Conservation (phyloP, 2,797 vertebrate genomes). For the Lithobates pipiens region DNA sequence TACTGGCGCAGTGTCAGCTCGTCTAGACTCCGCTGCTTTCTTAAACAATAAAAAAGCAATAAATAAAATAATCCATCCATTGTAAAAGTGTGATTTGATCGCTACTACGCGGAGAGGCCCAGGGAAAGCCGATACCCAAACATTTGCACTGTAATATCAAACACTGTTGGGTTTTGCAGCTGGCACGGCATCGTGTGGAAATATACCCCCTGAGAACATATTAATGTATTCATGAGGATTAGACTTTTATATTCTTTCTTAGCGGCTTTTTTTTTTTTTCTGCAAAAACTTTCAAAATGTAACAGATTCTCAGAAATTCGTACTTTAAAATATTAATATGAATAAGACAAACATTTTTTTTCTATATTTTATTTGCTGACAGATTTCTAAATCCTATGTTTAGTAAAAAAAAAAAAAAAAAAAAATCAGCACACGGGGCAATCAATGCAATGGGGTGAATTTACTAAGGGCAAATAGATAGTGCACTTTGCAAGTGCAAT, state of each 20-base stretch:
- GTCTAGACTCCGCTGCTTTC: slow-evolving; percentile 59
- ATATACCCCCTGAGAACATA: slow-evolving; percentile 36
- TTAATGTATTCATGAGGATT: slow-evolving; percentile 29
- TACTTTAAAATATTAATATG: neutral
- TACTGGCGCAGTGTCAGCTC: slow-evolving; percentile 45
- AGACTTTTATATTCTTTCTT: neutral
- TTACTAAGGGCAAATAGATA: too few relatives aligned
- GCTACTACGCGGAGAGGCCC: slow-evolving; percentile 37
- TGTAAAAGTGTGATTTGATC: slow-evolving; percentile 51
- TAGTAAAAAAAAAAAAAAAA: too few relatives aligned
- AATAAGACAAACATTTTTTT: neutral
- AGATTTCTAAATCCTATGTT: too few relatives aligned
- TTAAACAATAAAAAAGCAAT: slow-evolving; percentile 58
- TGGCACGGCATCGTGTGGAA: slow-evolving; percentile 13
- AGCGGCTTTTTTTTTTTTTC: neutral
- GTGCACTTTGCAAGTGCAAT: too few relatives aligned
- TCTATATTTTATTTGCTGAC: neutral
- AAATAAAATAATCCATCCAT: slow-evolving; percentile 58
- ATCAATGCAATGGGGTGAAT: too few relatives aligned
- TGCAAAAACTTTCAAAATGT: neutral
- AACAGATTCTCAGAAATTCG: neutral
- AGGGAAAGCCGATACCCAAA: slow-evolving; percentile 52
- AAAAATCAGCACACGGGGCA: too few relatives aligned
- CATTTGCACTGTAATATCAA: slow-evolving; percentile 51
- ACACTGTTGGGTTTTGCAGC: slow-evolving; percentile 36